Evolutionary conservation across 2,113 vertebrate genomes (phyloP), one percentile per base, ranked within the genome.

Genomic region (Trichechus manatus): DNA sequence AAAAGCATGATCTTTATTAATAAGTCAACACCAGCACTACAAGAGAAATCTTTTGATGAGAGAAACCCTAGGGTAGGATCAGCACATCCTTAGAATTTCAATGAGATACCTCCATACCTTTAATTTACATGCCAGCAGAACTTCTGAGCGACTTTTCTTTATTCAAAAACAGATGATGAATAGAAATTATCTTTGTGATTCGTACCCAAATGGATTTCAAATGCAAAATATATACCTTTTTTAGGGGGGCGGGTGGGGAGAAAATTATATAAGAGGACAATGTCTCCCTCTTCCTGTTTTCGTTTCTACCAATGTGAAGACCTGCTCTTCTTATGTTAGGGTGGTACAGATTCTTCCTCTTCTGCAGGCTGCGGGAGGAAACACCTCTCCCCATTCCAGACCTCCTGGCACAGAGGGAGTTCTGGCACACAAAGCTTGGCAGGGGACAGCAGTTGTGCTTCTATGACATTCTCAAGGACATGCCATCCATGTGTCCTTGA

Each of bases 41-140:
- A 91, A 97, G 95, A 72, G 39, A 93, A 97, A 82, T 5, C 95
- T 98, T 96, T 97, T 95, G 96, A 97, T 97, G 90, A 93, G 92
- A 94, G 85, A 93, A 87, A 63, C 96, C 94, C 93, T 64, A 81
- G 64, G 75, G 59, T 88, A 93, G 1, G 47, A 96, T 98, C 72
- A 74, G 85, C 31, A 90, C 8, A 1, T n/a, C 91, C 75, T 90
- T 44, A 89, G 97, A 92, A 97, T 98, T 80, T 96, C 96, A 97
- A 0, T 81, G 95, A 97, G 95, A 79, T 23, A n/a, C 31, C 9
- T 13, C 25, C 5, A 0, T 74, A 56, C 29, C 63, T 95, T 95
- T 95, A 81, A 91, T 86, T 82, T 63, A 90, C 44, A 72, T 22
- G 63, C 70, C 59, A 61, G 36, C 64, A 44, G 64, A 91, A 42